phyloP scores from a whole-genome alignment of 2,113 vertebrate species.

The Cephalopholis sonnerati region DNA sequence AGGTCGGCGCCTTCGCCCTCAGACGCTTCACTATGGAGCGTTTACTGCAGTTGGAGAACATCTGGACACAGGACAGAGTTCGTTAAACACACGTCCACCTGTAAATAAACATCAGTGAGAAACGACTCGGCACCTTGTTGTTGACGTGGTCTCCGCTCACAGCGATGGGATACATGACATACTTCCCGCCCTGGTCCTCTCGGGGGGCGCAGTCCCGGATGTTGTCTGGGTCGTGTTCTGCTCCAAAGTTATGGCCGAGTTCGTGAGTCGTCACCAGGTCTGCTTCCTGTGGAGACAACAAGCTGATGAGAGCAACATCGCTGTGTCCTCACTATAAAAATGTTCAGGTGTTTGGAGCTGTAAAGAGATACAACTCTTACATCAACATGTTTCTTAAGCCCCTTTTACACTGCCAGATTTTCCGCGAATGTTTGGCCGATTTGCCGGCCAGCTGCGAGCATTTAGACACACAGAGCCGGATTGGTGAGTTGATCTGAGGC shows the following conservation, averaged over 20 bases:
- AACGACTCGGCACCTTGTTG: conserved; percentile 90
- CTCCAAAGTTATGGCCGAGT: conserved; percentile 96
- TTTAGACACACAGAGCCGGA: no score
- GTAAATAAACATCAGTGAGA: not conserved
- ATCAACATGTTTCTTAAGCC: no score
- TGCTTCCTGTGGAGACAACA: conserved; percentile 87
- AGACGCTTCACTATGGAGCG: conserved; percentile 92
- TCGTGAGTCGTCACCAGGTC: conserved; percentile 98
- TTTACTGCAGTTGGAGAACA: conserved; percentile 97
- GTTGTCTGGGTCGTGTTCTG: conserved; percentile 95
- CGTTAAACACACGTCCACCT: no score
- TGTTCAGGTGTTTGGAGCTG: no score
- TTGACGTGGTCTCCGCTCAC: conserved; percentile 97
- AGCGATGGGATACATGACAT: conserved; percentile 97
- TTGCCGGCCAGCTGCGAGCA: no score
- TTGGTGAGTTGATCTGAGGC: no score
- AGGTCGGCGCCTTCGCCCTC: conserved; percentile 88
- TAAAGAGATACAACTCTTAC: no score
- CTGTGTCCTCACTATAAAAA: no score
- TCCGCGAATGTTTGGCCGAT: no score
- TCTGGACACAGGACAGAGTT: conserved; percentile 72
- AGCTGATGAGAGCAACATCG: no score
- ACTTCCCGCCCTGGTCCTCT: conserved; percentile 96
- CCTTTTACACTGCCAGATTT: no score
- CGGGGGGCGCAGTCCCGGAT: conserved; percentile 90